Conservation (phyloP, 2,113 vertebrate species). For the Barnardius zonarius region DNA sequence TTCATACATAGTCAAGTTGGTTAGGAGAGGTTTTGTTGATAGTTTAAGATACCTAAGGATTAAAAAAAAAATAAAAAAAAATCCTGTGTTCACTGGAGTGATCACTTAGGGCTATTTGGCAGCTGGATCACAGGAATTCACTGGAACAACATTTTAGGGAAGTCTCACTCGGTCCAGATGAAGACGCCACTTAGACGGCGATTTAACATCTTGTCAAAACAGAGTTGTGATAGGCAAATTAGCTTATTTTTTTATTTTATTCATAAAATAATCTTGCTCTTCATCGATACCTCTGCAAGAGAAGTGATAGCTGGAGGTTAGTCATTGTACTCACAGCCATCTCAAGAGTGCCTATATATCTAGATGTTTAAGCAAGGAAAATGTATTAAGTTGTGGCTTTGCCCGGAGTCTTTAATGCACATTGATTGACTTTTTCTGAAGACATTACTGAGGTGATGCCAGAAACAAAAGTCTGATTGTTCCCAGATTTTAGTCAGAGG, state of each 20-base stretch:
- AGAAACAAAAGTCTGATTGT: not conserved
- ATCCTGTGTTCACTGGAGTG: not conserved
- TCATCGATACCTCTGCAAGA: not conserved
- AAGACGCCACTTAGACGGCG: not conserved
- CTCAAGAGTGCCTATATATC: not conserved
- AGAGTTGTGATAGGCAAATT: not conserved
- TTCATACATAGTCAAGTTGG: not conserved
- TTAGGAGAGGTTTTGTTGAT: not conserved
- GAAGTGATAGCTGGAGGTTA: not conserved
- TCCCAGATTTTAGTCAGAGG: not conserved
- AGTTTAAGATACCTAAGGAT: not conserved
- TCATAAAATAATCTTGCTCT: not conserved
- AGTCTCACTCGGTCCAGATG: not conserved
- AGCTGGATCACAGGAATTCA: not conserved
- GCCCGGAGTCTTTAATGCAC: not conserved
- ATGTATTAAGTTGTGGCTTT: not conserved
- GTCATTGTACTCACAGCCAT: not conserved
- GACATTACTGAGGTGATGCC: not conserved
- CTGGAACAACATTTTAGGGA: not conserved
- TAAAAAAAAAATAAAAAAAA: no score
- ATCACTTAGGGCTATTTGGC: not conserved
- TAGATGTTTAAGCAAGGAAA: not conserved
- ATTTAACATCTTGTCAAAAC: not conserved
- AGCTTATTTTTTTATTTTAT: not conserved
- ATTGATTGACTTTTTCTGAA: not conserved